Base-by-base conservation (phyloP, 92 coral and sea anemone species). In the Nematostella vectensis region DNA sequence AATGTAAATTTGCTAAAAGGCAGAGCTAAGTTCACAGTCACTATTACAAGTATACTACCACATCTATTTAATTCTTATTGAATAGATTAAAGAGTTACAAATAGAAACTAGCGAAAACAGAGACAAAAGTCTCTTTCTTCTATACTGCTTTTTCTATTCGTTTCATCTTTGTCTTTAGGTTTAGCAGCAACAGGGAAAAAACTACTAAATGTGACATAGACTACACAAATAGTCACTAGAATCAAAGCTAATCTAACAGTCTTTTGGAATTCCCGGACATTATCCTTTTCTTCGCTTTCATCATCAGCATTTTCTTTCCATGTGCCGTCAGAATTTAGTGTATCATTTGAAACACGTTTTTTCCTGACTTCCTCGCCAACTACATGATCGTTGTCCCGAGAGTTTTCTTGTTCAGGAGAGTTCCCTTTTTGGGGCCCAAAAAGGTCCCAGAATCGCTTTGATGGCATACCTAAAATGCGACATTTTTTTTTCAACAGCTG, bases 221-320 rank as follows among this genome's bases (percentile, higher is more conserved):
- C 58, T 0, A 61, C 73, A 58, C 83, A 77, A 21, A 77, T 57
- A 12, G 73, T 47, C 4, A 73, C 72, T 16, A 77, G 55, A 27
- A 77, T 49, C 36, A 77, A 1, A 20, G 68, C 83, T 19, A 77
- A 68, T 50, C 50, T 57, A 3, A 77, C 4, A 4, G 83, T 77
- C 69, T 77, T 77, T 57, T 77, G 68, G n/a, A 77, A 68, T 28
- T 77, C 81, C 50, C 68, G 50, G 19, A 81, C 60, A 48, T 83
- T 71, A 29, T 63, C 50, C 54, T 69, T 78, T n/a, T 69, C 79
- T 3, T 93, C 82, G 6, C 71, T 82, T 45, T 59, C 81, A 50
- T 80, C 87, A 27, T 80, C 95, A 15, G 73, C 96, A n/a, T n/a
- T n/a, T n/a, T n/a, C n/a, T 43, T 83, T 83, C 88, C 84, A 85